Percentiles rank a stretch among this genome's conserved stretches.
Conservation (phyloP, 2,888 invertebrate genomes). For the Schizaphis graminum region DNA sequence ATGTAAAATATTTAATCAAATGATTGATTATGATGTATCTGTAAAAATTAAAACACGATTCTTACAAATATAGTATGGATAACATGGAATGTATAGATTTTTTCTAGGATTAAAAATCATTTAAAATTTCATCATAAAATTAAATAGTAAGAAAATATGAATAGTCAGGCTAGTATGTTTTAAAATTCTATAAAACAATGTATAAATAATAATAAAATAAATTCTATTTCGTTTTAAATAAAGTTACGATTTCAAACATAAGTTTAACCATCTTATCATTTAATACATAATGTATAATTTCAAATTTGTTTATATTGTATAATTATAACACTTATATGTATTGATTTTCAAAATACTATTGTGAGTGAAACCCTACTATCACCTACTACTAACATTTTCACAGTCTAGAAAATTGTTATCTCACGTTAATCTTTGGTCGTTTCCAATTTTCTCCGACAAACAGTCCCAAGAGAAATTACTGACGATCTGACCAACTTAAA, state of each 20-base stretch:
- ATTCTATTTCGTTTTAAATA: neutral
- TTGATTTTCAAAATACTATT: neutral
- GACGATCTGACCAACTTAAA: slow-evolving; percentile 40
- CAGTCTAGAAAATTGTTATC: slow-evolving; percentile 50
- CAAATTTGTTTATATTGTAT: neutral
- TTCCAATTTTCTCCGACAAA: slow-evolving; percentile 61
- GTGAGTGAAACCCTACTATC: neutral
- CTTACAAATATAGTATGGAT: neutral
- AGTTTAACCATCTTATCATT: neutral
- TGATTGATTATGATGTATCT: neutral
- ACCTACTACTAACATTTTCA: slow-evolving; percentile 18
- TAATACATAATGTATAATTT: neutral
- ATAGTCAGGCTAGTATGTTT: neutral
- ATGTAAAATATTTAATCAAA: neutral
- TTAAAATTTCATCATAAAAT: neutral
- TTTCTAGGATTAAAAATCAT: neutral
- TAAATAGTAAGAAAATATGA: neutral
- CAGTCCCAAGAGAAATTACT: slow-evolving; percentile 63
- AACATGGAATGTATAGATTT: neutral
- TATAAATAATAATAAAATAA: neutral
- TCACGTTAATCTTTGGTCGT: slow-evolving; percentile 63
- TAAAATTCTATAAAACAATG: neutral
- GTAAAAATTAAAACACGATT: neutral
- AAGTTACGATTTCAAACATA: neutral
- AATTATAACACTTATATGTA: neutral